These are phyloP conservation scores for Odocoileus virginianus DNA, from an alignment of 2,113 vertebrate species.

Conservation along the genomic window DNA sequence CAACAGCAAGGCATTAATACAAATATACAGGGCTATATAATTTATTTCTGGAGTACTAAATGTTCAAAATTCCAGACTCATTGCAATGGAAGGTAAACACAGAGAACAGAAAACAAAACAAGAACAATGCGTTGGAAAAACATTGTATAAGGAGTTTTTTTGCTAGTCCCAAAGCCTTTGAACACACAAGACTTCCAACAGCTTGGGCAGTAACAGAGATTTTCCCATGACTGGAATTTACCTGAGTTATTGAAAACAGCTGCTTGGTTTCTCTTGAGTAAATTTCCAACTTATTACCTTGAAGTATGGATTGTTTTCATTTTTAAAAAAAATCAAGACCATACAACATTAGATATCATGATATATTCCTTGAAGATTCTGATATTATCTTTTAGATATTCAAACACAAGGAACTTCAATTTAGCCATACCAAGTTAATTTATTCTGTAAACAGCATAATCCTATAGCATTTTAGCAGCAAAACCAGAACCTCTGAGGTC, in stretches of 20 bases:
- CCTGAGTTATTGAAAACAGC: conserved; percentile 72
- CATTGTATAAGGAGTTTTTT: not conserved
- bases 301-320: conserved; percentile 53
- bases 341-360: conserved; percentile 36
- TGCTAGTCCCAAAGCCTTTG: not conserved
- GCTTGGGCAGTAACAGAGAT: not conserved
- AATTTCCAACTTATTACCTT: conserved; percentile 61
- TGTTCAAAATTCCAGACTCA: not conserved
- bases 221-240: conserved; percentile 69
- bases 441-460: conserved; percentile 46
- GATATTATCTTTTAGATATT: conserved; percentile 43
- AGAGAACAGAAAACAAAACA: conserved; percentile 9
- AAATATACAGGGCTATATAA: not conserved
- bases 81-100: not conserved
- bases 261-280: conserved; percentile 57
- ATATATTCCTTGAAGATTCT: conserved; percentile 32
- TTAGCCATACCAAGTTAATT: conserved; percentile 24
- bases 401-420: conserved; percentile 34
- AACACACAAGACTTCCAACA: not conserved
- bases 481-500: conserved; percentile 50
- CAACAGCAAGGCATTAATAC: not conserved
- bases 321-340: not conserved
- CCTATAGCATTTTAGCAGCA: conserved; percentile 32
- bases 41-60: not conserved
- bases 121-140: not conserved